Evolutionary conservation across 2,113 vertebrate species (phyloP).

Genomic region (Cebus imitator): DNA sequence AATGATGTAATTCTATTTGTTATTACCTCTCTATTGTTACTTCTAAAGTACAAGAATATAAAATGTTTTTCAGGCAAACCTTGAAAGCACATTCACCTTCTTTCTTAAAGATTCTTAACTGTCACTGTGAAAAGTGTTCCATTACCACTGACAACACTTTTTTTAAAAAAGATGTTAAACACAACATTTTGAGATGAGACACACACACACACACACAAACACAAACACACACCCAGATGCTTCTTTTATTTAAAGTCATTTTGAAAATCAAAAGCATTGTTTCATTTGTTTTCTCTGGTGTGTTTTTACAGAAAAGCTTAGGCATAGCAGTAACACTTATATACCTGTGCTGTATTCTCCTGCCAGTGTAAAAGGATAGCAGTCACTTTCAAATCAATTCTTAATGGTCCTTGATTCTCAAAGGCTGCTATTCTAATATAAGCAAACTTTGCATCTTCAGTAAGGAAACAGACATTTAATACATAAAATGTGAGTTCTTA

Average conservation of each 20-base stretch:
- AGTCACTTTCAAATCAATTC: constrained; percentile 12
- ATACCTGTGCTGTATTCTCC: background rate
- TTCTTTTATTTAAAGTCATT: background rate
- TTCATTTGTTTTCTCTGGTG: background rate
- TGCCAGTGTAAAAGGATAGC: background rate
- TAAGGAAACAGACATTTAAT: constrained; percentile 12
- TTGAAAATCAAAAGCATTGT: background rate
- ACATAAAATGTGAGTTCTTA: background rate
- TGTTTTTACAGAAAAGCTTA: constrained; percentile 1
- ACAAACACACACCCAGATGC: too few species aligned
- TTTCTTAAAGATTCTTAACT: constrained; percentile 22
- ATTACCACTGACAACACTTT: background rate
- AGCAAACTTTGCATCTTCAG: background rate
- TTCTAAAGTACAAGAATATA: background rate
- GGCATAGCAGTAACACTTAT: background rate
- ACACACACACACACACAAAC: background rate
- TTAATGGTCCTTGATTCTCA: constrained; percentile 27
- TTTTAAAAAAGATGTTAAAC: background rate
- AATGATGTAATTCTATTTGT: constrained; percentile 17
- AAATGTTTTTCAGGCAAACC: constrained; percentile 46
- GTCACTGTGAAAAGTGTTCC: background rate
- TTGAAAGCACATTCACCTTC: background rate
- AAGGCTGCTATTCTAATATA: constrained; percentile 15
- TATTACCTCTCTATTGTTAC: background rate
- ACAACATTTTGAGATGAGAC: background rate